phyloP scores from a whole-genome alignment of 2,888 invertebrate genomes.

The Lottia gigantea region DNA sequence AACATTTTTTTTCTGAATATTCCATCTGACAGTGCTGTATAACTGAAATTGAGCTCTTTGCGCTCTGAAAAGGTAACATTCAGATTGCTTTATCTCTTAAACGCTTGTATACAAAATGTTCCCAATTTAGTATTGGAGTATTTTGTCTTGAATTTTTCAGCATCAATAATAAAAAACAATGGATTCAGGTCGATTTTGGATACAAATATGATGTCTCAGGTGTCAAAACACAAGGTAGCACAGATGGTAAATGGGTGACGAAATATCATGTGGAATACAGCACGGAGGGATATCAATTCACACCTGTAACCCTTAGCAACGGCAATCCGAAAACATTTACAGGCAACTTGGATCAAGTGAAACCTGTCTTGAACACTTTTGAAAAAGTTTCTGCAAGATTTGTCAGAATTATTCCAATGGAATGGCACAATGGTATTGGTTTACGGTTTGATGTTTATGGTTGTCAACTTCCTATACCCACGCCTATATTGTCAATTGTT shows the following conservation, averaged over 20 bases:
- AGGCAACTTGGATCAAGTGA: conserved; percentile 44
- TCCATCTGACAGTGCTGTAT: too few species aligned
- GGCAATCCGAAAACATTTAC: conserved; percentile 39
- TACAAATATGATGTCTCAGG: conserved; percentile 40
- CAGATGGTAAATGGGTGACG: conserved; percentile 44
- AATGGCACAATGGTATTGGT: conserved; percentile 47
- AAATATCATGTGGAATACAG: conserved; percentile 47
- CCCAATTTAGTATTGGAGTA: too few species aligned
- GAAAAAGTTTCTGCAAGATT: conserved; percentile 40
- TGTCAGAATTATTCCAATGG: conserved; percentile 45
- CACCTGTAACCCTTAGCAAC: conserved; percentile 30
- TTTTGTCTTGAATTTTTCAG: conserved; percentile 22
- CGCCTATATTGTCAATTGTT: conserved; percentile 12
- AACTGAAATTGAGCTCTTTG: too few species aligned
- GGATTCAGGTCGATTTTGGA: conserved; percentile 47
- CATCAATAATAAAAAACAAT: conserved; percentile 40
- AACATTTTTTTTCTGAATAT: too few species aligned
- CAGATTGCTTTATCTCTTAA: too few species aligned
- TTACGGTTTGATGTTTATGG: conserved; percentile 53
- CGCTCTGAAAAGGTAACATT: too few species aligned
- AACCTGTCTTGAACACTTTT: conserved; percentile 40
- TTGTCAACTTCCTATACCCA: conserved; percentile 43
- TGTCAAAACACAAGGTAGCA: conserved; percentile 46
- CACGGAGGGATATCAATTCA: conserved; percentile 46
- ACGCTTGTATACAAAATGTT: too few species aligned